Percentiles rank a stretch among this genome's conserved stretches.
These are phyloP conservation scores for Auanema freiburgensis DNA, from an alignment of 2,888 invertebrate species.

Conservation along the genomic window DNA sequence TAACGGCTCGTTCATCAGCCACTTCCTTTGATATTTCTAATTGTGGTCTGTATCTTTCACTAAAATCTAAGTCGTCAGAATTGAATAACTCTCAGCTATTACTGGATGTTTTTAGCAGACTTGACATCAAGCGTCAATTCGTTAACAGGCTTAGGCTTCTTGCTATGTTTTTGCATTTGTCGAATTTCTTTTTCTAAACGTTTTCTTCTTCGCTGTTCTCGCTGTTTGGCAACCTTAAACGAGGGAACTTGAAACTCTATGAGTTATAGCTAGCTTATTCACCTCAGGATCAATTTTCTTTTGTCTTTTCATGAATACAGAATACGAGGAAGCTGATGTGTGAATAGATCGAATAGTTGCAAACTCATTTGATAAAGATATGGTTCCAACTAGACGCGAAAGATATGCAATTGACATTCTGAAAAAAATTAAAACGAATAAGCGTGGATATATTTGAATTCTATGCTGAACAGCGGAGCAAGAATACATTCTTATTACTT, in stretches of 20 bases:
- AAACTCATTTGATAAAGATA: neutral
- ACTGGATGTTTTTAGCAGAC: constrained; percentile 57
- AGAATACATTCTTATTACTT: neutral
- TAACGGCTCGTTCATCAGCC: constrained; percentile 65
- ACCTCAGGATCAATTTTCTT: constrained; percentile 62
- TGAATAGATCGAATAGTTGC: constrained; percentile 8
- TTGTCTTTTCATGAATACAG: constrained; percentile 59
- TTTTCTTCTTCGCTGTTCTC: constrained; percentile 80
- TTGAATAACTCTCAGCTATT: constrained; percentile 16
- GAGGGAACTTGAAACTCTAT: neutral
- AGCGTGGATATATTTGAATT: constrained; percentile 23
- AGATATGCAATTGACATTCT: constrained; percentile 4
- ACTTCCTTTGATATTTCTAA: constrained; percentile 69
- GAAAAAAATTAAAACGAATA: constrained; percentile 3
- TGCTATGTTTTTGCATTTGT: constrained; percentile 77
- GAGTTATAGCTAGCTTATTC: neutral
- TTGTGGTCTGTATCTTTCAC: constrained; percentile 58
- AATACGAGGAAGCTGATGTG: constrained; percentile 15
- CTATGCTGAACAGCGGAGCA: neutral
- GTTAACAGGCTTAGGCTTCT: constrained; percentile 84
- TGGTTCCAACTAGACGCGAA: neutral
- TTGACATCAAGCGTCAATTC: constrained; percentile 74
- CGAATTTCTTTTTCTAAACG: constrained; percentile 81
- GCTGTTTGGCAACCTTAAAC: constrained; percentile 73
- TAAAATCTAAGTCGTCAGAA: constrained; percentile 40